Conservation (phyloP, 2,888 invertebrate species). For the Aspidiotus destructor region DNA sequence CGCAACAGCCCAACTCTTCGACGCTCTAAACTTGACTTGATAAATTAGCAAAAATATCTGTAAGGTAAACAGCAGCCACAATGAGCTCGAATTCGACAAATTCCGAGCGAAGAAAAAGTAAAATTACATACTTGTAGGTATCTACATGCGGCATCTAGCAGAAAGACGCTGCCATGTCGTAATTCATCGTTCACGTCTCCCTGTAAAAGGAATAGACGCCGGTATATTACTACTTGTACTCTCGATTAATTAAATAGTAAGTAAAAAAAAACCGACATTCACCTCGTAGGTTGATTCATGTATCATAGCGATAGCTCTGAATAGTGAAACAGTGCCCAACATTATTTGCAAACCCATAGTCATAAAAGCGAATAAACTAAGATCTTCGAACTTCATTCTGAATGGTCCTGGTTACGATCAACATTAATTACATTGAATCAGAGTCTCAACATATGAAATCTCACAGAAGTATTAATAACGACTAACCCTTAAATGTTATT, state of each 20-base stretch:
- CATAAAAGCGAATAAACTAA: slow-evolving; percentile 20
- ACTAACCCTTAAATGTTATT: slow-evolving; percentile 21
- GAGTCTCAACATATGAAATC: neutral
- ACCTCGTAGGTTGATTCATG: slow-evolving; percentile 24
- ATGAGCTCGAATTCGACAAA: neutral
- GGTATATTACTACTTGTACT: neutral
- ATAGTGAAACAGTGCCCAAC: slow-evolving; percentile 18
- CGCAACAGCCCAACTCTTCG: slow-evolving; percentile 19
- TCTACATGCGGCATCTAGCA: slow-evolving; percentile 8
- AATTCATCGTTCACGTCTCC: neutral
- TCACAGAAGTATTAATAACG: neutral
- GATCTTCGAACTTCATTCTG: slow-evolving; percentile 26
- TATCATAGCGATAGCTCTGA: slow-evolving; percentile 14
- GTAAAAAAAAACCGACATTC: neutral
- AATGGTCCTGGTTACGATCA: slow-evolving; percentile 11
- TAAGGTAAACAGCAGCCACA: neutral
- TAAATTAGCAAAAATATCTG: slow-evolving; percentile 19
- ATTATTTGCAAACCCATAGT: slow-evolving; percentile 14
- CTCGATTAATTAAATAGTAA: too few species aligned
- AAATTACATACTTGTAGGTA: slow-evolving; percentile 12
- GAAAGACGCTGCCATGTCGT: slow-evolving; percentile 2
- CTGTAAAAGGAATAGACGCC: neutral
- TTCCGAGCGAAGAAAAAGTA: neutral
- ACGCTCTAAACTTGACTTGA: slow-evolving; percentile 23
- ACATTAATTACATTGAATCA: neutral